Percentiles rank a stretch among this genome's conserved stretches.
Evolutionary conservation across 1,140 invertebrate species (phyloP).

Genomic region (Ruditapes philippinarum): DNA sequence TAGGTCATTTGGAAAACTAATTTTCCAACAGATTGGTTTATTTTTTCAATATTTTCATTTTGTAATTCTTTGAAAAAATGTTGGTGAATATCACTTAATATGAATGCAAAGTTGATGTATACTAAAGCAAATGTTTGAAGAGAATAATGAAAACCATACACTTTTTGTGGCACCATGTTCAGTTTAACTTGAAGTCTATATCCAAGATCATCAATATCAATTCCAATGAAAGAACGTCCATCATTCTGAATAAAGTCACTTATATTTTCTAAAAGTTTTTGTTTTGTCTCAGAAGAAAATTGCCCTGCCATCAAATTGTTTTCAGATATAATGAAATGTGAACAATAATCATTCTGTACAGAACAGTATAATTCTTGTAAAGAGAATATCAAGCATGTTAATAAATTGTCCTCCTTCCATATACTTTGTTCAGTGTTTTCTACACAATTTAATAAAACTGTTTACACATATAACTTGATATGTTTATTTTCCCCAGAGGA

Average conservation of each 20-base stretch:
- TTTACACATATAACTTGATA: conserved; percentile 42
- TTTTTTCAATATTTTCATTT: not conserved
- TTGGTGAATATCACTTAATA: not conserved
- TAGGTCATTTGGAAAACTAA: not conserved
- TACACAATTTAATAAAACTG: not conserved
- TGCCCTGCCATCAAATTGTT: not conserved
- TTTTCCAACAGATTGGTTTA: not conserved
- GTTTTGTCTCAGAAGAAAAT: not conserved
- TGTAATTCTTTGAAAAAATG: not conserved
- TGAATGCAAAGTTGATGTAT: not conserved
- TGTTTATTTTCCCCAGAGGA: not conserved
- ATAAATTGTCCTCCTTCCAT: conserved; percentile 8
- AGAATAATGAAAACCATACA: not conserved
- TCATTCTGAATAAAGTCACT: not conserved
- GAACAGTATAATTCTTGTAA: not conserved
- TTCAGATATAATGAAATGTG: conserved; percentile 5
- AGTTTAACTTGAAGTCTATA: not conserved
- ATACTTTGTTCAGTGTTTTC: not conserved
- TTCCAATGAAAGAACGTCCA: not conserved
- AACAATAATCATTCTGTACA: not conserved
- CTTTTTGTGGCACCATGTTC: not conserved
- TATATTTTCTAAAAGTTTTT: not conserved
- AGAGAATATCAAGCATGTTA: not conserved
- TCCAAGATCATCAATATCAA: not conserved
- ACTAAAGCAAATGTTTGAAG: not conserved